Evolutionary conservation across 2,113 vertebrate species (phyloP).

Genomic region (Hylia prasina): DNA sequence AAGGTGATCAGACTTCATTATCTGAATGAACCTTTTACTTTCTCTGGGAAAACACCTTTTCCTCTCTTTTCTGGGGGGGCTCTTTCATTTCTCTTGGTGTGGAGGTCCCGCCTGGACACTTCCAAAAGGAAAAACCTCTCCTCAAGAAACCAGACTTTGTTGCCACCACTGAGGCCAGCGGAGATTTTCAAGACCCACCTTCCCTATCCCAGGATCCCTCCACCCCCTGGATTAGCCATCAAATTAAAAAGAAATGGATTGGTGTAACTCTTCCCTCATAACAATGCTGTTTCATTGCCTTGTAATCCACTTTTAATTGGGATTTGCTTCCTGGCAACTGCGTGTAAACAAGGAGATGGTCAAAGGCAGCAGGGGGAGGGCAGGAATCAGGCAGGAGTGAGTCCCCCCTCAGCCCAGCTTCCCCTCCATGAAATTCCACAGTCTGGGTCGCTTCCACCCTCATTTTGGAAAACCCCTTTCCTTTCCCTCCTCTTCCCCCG

Average conservation of each 20-base stretch:
- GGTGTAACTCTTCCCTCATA: conserved; percentile 48
- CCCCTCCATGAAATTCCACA: not conserved
- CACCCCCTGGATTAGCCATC: not conserved
- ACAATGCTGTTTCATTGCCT: conserved; percentile 47
- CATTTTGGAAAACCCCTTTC: not conserved
- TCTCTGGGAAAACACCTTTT: not conserved
- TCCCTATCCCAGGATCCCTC: not conserved
- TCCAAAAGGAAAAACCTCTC: not conserved
- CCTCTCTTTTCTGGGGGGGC: not conserved
- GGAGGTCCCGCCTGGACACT: not conserved
- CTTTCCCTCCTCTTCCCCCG: not conserved
- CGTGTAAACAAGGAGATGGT: conserved; percentile 44
- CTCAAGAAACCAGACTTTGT: not conserved
- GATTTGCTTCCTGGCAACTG: conserved; percentile 63
- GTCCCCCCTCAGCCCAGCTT: not conserved
- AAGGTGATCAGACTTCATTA: not conserved
- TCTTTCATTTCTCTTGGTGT: not conserved
- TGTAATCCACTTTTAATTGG: conserved; percentile 69
- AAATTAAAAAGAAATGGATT: conserved; percentile 33
- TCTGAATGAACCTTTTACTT: not conserved
- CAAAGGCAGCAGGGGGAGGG: not conserved
- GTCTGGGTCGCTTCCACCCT: not conserved
- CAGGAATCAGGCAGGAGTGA: not conserved
- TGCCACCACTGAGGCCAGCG: not conserved
- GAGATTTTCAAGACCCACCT: not conserved